These are phyloP conservation scores for Drosophila punjabiensis DNA, from an alignment of 1,140 invertebrate genomes.

Conservation along the genomic window DNA sequence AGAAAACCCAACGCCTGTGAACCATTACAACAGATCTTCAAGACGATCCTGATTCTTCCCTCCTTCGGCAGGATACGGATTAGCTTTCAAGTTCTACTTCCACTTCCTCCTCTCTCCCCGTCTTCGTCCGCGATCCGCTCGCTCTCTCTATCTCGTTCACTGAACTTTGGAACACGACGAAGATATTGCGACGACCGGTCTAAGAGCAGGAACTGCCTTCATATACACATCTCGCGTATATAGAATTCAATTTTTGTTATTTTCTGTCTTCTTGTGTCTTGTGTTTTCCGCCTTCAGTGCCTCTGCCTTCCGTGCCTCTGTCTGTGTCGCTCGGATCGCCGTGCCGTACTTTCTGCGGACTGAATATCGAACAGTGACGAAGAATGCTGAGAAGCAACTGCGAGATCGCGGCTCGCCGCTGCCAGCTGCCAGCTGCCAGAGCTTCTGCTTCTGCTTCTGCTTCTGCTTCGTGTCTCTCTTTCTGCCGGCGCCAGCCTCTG, in stretches of 20 bases:
- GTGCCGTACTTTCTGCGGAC: slow-evolving; percentile 20
- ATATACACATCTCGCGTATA: slow-evolving; percentile 43
- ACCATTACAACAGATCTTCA: slow-evolving; percentile 67
- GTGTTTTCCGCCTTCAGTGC: slow-evolving; percentile 18
- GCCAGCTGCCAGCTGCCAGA: slow-evolving; percentile 16
- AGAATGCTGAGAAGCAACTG: slow-evolving; percentile 50
- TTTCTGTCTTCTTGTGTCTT: slow-evolving; percentile 28
- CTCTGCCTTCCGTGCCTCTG: slow-evolving; percentile 25
- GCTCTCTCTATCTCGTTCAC: slow-evolving; percentile 11
- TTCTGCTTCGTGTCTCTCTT: neutral
- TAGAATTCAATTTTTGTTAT: slow-evolving; percentile 41
- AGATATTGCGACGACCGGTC: slow-evolving; percentile 40
- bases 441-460: slow-evolving; percentile 20
- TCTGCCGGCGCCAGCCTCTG: slow-evolving; percentile 20
- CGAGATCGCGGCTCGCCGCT: neutral
- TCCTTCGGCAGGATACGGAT: slow-evolving; percentile 18
- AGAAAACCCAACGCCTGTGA: slow-evolving; percentile 45
- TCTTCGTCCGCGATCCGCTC: neutral
- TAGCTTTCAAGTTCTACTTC: no score
- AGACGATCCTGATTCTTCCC: slow-evolving; percentile 5
- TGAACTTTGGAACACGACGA: slow-evolving; percentile 43
- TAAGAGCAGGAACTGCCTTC: slow-evolving; percentile 49
- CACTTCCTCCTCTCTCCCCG: no score
- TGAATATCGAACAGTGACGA: slow-evolving; percentile 37
- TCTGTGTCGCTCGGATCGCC: neutral